Conservation (phyloP, 2,113 vertebrate genomes). For the Piprites chloris region DNA sequence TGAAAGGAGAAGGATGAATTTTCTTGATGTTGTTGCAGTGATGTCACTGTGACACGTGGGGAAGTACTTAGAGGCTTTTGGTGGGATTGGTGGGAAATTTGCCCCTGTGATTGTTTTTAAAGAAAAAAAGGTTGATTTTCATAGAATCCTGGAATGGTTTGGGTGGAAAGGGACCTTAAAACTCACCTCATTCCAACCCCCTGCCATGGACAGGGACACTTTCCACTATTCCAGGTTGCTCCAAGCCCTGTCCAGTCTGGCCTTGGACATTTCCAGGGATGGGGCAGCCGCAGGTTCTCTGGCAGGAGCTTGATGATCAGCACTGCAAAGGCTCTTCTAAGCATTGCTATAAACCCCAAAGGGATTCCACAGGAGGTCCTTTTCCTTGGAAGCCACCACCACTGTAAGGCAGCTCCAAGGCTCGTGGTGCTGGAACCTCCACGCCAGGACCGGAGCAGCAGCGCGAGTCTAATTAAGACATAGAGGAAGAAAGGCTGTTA, state of each 20-base stretch:
- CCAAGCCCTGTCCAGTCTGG: fast-evolving
- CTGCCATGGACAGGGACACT: background rate
- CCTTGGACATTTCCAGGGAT: background rate
- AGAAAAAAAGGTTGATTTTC: background rate
- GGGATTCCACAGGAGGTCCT: background rate
- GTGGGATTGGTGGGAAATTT: background rate
- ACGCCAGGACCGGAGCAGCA: background rate
- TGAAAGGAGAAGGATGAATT: background rate
- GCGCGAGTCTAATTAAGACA: background rate
- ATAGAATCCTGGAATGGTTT: fast-evolving
- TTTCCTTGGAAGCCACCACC: background rate
- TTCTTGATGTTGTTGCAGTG: fast-evolving
- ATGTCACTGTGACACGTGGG: background rate
- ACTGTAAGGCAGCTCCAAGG: background rate
- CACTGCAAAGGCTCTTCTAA: background rate
- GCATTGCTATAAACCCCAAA: background rate
- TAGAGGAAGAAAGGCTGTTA: background rate
- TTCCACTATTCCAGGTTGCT: fast-evolving
- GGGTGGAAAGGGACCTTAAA: background rate
- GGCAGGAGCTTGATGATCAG: background rate
- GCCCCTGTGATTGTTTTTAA: background rate
- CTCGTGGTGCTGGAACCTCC: background rate
- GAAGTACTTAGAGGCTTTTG: background rate
- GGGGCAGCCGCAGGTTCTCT: background rate
- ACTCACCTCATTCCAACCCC: fast-evolving